A percentile compares a stretch with the other conserved stretches of the same genome.
Evolutionary conservation across 2,888 invertebrate species (phyloP).

Genomic region (Phaedon cochleariae): DNA sequence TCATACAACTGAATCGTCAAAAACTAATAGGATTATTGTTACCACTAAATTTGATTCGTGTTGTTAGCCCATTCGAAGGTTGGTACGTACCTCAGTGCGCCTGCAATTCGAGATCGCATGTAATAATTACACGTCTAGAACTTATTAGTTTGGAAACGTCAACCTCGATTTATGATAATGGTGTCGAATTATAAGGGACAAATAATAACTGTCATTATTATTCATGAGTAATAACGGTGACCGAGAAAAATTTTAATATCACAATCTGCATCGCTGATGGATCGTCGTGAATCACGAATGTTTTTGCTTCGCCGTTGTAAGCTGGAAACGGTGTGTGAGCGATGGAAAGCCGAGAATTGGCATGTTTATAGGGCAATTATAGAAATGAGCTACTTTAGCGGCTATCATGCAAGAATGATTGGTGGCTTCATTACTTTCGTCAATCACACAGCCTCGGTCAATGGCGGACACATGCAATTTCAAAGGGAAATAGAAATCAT

Average conservation of each 20-base stretch:
- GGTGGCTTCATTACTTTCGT: slow-evolving; percentile 62
- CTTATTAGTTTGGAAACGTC: slow-evolving; percentile 32
- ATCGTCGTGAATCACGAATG: slow-evolving; percentile 45
- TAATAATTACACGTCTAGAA: slow-evolving; percentile 27
- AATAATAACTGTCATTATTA: slow-evolving; percentile 37
- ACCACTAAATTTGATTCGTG: slow-evolving; percentile 28
- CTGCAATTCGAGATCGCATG: slow-evolving; percentile 25
- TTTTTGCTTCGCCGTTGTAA: slow-evolving; percentile 32
- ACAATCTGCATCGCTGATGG: slow-evolving; percentile 38
- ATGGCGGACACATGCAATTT: background rate
- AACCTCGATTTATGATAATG: slow-evolving; percentile 40
- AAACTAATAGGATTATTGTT: slow-evolving; percentile 13
- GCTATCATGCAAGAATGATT: slow-evolving; percentile 59
- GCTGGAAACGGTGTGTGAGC: slow-evolving; percentile 29
- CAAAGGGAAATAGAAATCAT: background rate
- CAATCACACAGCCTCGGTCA: slow-evolving; percentile 53
- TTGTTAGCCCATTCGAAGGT: slow-evolving; percentile 24
- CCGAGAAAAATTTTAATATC: slow-evolving; percentile 40
- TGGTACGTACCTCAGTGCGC: slow-evolving; percentile 16
- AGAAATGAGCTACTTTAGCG: slow-evolving; percentile 61
- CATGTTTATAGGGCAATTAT: slow-evolving; percentile 62
- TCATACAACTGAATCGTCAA: too few relatives aligned
- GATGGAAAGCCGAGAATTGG: slow-evolving; percentile 51
- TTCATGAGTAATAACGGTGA: slow-evolving; percentile 33
- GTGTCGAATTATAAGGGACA: slow-evolving; percentile 38